Base-by-base conservation (phyloP, 1,140 invertebrate species). In the Nasonia longicornis region DNA sequence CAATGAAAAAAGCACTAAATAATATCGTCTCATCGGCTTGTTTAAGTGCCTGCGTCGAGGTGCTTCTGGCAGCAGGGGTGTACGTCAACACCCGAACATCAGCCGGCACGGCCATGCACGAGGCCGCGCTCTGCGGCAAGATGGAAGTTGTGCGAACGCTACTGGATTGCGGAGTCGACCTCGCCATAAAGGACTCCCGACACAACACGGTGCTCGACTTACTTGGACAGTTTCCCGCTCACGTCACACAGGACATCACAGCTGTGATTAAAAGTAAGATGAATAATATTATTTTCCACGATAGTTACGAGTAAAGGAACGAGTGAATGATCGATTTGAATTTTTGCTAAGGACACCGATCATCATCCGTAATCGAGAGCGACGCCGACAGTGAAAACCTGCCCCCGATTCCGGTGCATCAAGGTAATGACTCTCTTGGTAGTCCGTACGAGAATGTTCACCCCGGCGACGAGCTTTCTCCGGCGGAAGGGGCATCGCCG, bases 41-140 rank as follows among this genome's bases (percentile, higher is more conserved):
- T 58, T 80, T 7, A 66, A 84, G 83, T 10, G 80, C 83, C 7
- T 81, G 81, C 35, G 83, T 84, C 12, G 83, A 87, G 67, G 86
- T 86, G 70, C 82, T 87, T 11, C 84, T 88, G 83, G 92, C 94
- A 26, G 95, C 96, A 58, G 97, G 97, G 1, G 95, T 98, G 84
- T 94, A 97, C 87, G 96, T 98, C 0, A 98, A 99, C 89, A 93
- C 96, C 1, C 92, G 96, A 83, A 98, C 97, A 2, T 93, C 94
- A 73, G 94, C 94, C 38, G 98, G 98, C 0, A 98, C 97, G 2
- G 97, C 98, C 0, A 92, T 99, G 81, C 98, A 99, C 91, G 97
- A 99, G 87, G 98, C 98, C 2, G 97, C 97, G 0, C 92, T 98
- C 8, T 98, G 95, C 90, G 97, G 97, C 73, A 98, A 99, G 91